Evolutionary conservation across 2,888 invertebrate genomes (phyloP), one percentile per base, ranked within the genome.

Genomic region (Empis stercorea): DNA sequence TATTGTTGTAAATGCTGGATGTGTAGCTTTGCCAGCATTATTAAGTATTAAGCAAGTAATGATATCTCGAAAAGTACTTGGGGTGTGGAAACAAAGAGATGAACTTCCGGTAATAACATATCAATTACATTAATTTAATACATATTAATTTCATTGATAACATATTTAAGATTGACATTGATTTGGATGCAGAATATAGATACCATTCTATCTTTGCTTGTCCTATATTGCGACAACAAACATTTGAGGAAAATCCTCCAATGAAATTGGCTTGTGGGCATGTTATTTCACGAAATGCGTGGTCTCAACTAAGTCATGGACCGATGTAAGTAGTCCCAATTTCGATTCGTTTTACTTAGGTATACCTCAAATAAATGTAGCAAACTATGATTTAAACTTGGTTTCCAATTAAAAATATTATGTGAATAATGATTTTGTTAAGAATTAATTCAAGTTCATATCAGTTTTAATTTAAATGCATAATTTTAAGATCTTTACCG

Each of bases 191-290:
- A 47, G 91, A 92, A 54, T 87, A 86, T 61, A 82, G 89, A 55
- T 95, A 92, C 68, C 99, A 99, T 73, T 97, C 96, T 7, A 88
- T 96, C 63, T 99, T 99, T 73, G 95, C 97, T 17, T 99, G 99
- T 68, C 99, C 99, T 10, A 99, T 99, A 61, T 76, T 99, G 51
- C 80, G 96, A 47, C 96, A 96, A 65, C 97, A 97, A 68, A 91
- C 92, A 40, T 88, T 92, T 1, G 93, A 94, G 57, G 79, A 79
- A 56, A 99, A 99, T 76, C 99, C 99, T 48, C 97, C 99, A 14
- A 95, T 99, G 86, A 78, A 93, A 54, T 76, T 99, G 51, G 81
- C 89, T 3, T 99, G 99, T 70, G 99, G 99, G 4, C 99, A 99
- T 73, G 96, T 97, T 51, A 97, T 99, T 60, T 95, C 95, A 4